A percentile compares a stretch with the other conserved stretches of the same genome.
Conservation (phyloP, 2,888 invertebrate genomes). For the Morinoia aosen region DNA sequence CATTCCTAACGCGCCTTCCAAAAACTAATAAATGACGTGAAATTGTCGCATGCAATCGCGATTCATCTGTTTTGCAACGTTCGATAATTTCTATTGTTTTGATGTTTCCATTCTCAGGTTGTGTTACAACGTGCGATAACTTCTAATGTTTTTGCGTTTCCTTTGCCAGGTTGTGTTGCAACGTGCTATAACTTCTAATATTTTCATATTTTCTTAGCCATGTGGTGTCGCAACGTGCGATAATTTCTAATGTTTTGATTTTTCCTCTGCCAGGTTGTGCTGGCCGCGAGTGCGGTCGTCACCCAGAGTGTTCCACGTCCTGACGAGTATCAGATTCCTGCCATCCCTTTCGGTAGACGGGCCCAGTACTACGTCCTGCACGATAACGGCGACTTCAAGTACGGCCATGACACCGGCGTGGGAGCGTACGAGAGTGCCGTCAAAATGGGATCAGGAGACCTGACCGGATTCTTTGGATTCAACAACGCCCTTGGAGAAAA, state of each 20-base stretch:
- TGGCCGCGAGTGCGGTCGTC: slow-evolving; percentile 66
- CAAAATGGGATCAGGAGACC: slow-evolving; percentile 79
- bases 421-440: slow-evolving; percentile 79
- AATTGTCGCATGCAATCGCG: too few species aligned
- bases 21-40: too few species aligned
- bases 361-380: slow-evolving; percentile 72
- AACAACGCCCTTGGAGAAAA: slow-evolving; percentile 74
- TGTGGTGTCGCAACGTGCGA: background rate
- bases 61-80: too few species aligned
- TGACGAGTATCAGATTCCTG: slow-evolving; percentile 70
- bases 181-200: too few species aligned
- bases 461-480: slow-evolving; percentile 75
- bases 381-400: slow-evolving; percentile 82
- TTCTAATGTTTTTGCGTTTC: background rate
- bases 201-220: too few species aligned
- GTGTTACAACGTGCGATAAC: background rate
- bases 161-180: slow-evolving; percentile 58
- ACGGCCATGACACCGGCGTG: slow-evolving; percentile 80
- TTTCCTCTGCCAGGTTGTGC: slow-evolving; percentile 60
- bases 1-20: too few species aligned
- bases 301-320: slow-evolving; percentile 64
- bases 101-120: too few species aligned
- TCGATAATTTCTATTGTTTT: too few species aligned
- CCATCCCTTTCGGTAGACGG: slow-evolving; percentile 70
- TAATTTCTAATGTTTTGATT: background rate